Percentiles rank a stretch among this genome's conserved stretches.
phyloP scores from a whole-genome alignment of 2,888 invertebrate species.

The Mystacides longicornis region DNA sequence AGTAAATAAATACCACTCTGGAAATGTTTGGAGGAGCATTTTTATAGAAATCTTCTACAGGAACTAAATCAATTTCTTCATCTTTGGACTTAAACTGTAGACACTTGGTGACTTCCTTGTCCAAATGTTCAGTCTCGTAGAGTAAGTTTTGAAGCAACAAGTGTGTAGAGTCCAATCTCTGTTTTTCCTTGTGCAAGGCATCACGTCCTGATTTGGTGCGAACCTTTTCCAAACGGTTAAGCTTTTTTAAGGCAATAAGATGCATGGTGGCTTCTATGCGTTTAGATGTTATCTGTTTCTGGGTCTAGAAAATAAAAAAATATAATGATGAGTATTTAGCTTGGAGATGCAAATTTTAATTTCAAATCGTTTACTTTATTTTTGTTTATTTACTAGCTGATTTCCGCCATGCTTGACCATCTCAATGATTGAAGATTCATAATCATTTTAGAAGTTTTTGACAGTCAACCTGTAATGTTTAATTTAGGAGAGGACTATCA shows the following conservation, averaged over 20 bases:
- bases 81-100: constrained; percentile 92
- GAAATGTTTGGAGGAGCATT: constrained; percentile 67
- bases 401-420: too few species aligned
- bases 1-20: constrained; percentile 60
- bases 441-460: too few species aligned
- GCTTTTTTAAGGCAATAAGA: constrained; percentile 78
- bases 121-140: constrained; percentile 89
- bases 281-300: constrained; percentile 57
- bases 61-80: constrained; percentile 83
- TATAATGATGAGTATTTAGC: neutral
- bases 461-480: too few species aligned
- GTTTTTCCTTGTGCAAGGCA: constrained; percentile 73
- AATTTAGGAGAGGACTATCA: too few species aligned
- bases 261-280: constrained; percentile 66
- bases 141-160: constrained; percentile 86
- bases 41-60: constrained; percentile 74
- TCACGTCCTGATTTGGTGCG: constrained; percentile 77
- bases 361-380: too few species aligned
- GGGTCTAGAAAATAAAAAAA: constrained; percentile 39
- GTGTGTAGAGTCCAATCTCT: constrained; percentile 83
- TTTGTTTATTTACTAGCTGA: too few species aligned
- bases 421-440: too few species aligned
- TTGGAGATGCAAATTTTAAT: too few species aligned
- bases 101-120: constrained; percentile 92
- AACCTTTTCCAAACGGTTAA: constrained; percentile 86